A percentile compares a stretch with the other conserved stretches of the same genome.
Evolutionary conservation across 2,797 vertebrate species (phyloP).

Genomic region (Labroides dimidiatus): DNA sequence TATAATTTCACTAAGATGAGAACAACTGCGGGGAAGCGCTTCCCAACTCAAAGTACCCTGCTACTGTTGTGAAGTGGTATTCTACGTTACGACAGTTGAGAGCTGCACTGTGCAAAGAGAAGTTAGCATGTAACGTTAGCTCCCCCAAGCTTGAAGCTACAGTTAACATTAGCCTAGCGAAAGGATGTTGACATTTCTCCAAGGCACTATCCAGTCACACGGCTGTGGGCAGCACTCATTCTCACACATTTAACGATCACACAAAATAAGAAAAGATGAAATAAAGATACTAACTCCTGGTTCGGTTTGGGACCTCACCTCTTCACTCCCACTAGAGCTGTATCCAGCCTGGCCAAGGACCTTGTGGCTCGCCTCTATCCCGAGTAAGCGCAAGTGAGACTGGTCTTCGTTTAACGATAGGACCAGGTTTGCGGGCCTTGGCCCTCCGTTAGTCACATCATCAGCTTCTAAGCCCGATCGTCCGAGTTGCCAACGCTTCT

Average conservation of each 20-base stretch:
- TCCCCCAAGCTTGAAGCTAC: conserved; percentile 41
- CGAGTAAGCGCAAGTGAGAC: conserved; percentile 90
- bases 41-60: not conserved
- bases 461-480: conserved; percentile 83
- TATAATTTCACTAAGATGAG: not conserved
- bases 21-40: not conserved
- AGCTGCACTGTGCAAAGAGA: conserved; percentile 55
- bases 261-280: conserved; percentile 71
- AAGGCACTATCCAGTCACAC: conserved; percentile 66
- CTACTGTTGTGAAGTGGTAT: conserved; percentile 33
- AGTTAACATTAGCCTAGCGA: conserved; percentile 64
- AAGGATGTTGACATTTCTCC: conserved; percentile 83
- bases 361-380: conserved; percentile 89
- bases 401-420: conserved; percentile 88
- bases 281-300: conserved; percentile 82
- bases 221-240: conserved; percentile 51
- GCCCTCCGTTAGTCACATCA: conserved; percentile 86
- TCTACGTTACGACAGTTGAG: conserved; percentile 58
- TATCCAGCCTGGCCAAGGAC: conserved; percentile 87
- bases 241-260: conserved; percentile 55
- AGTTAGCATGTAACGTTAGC: conserved; percentile 67
- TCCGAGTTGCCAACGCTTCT: conserved; percentile 87
- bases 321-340: conserved; percentile 89
- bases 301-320: conserved; percentile 84
- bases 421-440: conserved; percentile 85